phyloP scores from a whole-genome alignment of 2,797 vertebrate species.

The Leptatherina wallacei region DNA sequence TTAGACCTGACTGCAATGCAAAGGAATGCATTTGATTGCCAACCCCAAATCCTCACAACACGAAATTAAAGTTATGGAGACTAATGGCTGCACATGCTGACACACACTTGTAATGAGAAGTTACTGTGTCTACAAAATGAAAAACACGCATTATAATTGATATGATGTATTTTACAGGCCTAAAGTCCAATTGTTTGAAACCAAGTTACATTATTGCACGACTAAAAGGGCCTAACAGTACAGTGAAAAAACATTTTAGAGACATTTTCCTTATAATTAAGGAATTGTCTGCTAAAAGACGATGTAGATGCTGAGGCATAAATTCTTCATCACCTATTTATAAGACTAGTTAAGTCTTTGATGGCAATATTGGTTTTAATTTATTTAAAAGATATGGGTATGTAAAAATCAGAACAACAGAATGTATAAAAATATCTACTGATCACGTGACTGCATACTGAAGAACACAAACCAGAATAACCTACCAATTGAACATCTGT shows the following conservation, averaged over 20 bases:
- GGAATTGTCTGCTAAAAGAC: background rate
- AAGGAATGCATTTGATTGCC: constrained; percentile 66
- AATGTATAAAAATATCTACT: background rate
- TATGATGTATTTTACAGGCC: background rate
- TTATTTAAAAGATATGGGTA: background rate
- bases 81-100: background rate
- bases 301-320: background rate
- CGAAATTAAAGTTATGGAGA: constrained; percentile 27
- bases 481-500: background rate
- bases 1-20: constrained; percentile 64
- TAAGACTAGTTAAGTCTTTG: background rate
- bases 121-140: background rate
- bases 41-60: constrained; percentile 32
- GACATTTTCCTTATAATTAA: background rate
- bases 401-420: background rate
- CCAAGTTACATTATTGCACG: background rate
- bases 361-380: background rate
- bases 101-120: background rate
- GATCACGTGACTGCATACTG: background rate
- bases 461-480: background rate
- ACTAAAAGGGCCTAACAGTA: background rate
- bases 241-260: background rate
- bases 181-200: background rate
- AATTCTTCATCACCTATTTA: background rate
- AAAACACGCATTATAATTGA: background rate